A percentile compares a stretch with the other conserved stretches of the same genome.
Evolutionary conservation across 2,113 vertebrate species (phyloP).

Genomic region (Macrotus californicus): DNA sequence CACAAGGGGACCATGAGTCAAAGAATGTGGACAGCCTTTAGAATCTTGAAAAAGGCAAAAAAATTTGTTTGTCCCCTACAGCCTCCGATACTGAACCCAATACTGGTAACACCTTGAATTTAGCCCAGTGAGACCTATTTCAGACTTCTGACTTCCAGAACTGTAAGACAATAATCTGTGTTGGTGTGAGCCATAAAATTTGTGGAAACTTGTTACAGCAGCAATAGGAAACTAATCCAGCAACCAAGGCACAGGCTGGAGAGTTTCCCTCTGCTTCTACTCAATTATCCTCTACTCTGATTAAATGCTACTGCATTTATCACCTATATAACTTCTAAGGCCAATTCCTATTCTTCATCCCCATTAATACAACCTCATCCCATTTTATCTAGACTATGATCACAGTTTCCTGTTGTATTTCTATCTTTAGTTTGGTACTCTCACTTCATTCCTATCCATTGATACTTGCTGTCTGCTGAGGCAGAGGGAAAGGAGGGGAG

Average conservation of each 20-base stretch:
- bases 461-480: background rate
- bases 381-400: background rate
- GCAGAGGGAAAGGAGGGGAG: background rate
- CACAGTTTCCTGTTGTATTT: background rate
- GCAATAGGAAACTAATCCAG: background rate
- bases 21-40: background rate
- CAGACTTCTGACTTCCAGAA: background rate
- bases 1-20: background rate
- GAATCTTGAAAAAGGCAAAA: background rate
- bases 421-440: background rate
- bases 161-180: background rate
- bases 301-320: background rate
- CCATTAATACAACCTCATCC: background rate
- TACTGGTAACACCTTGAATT: background rate
- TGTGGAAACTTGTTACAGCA: background rate
- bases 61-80: background rate
- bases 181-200: background rate
- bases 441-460: background rate
- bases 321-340: slow-evolving; percentile 4
- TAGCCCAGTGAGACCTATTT: background rate
- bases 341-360: background rate
- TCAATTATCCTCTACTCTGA: background rate
- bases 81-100: background rate
- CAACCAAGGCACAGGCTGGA: background rate
- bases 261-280: background rate